A percentile compares a stretch with the other conserved stretches of the same genome.
Conservation (phyloP, 2,797 vertebrate species). For the Parauchenoglanis ngamensis region DNA sequence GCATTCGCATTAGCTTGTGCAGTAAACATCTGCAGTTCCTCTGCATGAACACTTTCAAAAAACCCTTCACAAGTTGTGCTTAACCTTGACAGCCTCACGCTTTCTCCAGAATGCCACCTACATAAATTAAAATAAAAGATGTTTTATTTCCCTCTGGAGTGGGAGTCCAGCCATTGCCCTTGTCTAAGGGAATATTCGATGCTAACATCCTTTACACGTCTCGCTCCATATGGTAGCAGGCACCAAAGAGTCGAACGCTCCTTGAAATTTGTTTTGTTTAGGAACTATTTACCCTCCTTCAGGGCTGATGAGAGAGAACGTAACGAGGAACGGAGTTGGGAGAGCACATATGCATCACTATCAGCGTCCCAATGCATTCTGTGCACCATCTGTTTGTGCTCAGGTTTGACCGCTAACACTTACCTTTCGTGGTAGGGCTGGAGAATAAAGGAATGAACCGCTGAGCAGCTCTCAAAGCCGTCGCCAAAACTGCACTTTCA, state of each 20-base stretch:
- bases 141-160: constrained; percentile 17
- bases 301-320: constrained; percentile 18
- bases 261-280: constrained; percentile 45
- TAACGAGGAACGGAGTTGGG: constrained; percentile 16
- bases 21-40: not conserved
- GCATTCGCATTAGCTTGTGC: not conserved
- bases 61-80: not conserved
- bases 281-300: constrained; percentile 34
- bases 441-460: constrained; percentile 9
- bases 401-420: constrained; percentile 31
- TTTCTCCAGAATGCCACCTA: not conserved
- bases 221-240: constrained; percentile 42
- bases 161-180: constrained; percentile 9
- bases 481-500: constrained; percentile 8
- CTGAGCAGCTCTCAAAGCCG: not conserved
- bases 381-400: constrained; percentile 50
- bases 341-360: constrained; percentile 23
- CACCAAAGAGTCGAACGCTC: constrained; percentile 13
- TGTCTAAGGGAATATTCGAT: constrained; percentile 11
- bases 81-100: not conserved
- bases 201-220: not conserved
- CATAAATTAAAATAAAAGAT: not conserved
- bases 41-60: not conserved
- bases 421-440: constrained; percentile 27
- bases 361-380: constrained; percentile 28